Conservation (phyloP, 2,888 invertebrate genomes). For the Drosophila kambysellisi region DNA sequence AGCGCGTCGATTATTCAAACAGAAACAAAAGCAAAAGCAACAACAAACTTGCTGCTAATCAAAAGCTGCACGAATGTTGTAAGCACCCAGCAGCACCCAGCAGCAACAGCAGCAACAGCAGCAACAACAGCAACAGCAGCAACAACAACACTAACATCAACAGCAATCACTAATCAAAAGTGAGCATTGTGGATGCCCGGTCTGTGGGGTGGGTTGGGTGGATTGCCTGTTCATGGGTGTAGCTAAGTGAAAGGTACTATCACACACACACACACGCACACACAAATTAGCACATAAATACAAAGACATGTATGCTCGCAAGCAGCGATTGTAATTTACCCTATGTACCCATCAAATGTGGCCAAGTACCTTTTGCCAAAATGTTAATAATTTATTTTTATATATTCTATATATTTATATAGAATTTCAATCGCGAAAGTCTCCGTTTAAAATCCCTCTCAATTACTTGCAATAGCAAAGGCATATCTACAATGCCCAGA, state of each 20-base stretch:
- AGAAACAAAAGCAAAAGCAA: constrained; percentile 22
- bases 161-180: constrained; percentile 66
- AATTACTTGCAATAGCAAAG: background rate
- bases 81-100: constrained; percentile 37
- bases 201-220: background rate
- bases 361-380: background rate
- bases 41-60: constrained; percentile 68
- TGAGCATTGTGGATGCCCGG: constrained; percentile 32
- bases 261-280: constrained; percentile 28
- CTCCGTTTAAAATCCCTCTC: background rate
- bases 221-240: constrained; percentile 18
- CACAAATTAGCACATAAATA: constrained; percentile 9
- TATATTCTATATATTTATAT: background rate
- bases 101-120: constrained; percentile 3
- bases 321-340: background rate
- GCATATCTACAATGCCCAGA: background rate
- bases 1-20: constrained; percentile 55
- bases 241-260: constrained; percentile 47
- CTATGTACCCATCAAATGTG: background rate
- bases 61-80: constrained; percentile 71
- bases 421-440: background rate
- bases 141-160: constrained; percentile 19
- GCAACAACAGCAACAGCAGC: constrained; percentile 10
- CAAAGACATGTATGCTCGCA: background rate
- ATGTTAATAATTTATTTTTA: background rate